phyloP scores from a whole-genome alignment of 2,797 vertebrate species.

The Lepus townsendii region DNA sequence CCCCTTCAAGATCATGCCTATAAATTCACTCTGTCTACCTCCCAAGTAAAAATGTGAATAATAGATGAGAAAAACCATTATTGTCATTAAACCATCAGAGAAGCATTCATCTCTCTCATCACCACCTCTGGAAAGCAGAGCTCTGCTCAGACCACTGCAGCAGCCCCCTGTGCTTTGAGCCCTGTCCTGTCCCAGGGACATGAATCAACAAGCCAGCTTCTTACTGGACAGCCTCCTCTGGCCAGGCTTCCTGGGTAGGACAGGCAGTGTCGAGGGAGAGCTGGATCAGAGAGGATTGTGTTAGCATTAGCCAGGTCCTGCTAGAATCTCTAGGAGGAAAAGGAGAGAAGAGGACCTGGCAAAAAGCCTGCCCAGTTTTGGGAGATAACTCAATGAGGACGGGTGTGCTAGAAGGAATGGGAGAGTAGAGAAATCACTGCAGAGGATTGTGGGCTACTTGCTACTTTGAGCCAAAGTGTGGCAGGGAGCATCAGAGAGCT shows the following conservation, averaged over 20 bases:
- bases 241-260: background rate
- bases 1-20: background rate
- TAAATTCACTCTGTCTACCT: conserved; percentile 1
- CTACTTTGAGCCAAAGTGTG: background rate
- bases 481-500: background rate
- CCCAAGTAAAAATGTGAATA: conserved; percentile 25
- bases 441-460: background rate
- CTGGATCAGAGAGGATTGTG: background rate
- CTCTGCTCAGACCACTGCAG: background rate
- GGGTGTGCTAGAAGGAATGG: background rate
- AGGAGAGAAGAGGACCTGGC: background rate
- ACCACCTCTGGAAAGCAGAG: background rate
- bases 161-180: background rate
- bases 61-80: conserved; percentile 44
- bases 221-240: background rate
- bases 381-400: background rate
- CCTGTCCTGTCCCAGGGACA: background rate
- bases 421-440: background rate
- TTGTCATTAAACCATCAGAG: conserved; percentile 30
- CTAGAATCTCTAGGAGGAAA: background rate
- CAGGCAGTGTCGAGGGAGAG: background rate
- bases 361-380: background rate
- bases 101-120: background rate
- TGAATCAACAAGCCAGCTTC: background rate
- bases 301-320: background rate